Base-by-base conservation (phyloP, 2,797 vertebrate species). In the Anableps anableps region DNA sequence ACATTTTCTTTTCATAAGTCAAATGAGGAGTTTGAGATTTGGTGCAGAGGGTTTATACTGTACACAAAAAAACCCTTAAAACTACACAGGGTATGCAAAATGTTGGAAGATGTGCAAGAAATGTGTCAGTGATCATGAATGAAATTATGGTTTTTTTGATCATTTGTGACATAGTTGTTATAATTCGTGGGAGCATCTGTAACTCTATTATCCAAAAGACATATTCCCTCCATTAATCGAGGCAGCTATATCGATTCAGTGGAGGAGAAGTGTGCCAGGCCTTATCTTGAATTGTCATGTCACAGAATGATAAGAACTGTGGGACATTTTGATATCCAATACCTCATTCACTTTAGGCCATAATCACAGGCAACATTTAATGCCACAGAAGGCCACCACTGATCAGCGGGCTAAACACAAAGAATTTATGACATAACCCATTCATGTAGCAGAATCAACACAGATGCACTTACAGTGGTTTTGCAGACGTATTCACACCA, bases 291-390 rank as follows among this genome's bases (percentile, higher is more conserved):
- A 62, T 48, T 70, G 64, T 77, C 77, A 41, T 19, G 43, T 60
- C 43, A 79, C 11, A 38, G 43, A 50, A n/a, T 47, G 23, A 79
- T 73, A 78, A 47, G 53, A 73, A 78, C 53, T 72, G 53, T 5
- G 64, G 26, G 64, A 53, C 26, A 70, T 77, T 53, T 62, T n/a
- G 31, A 73, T 73, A 73, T 47, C 31, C 31, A 73, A 53, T n/a
- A 62, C 71, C 43, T 73, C 71, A 50, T 62, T 72, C n/a, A 72
- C 48, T 73, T 43, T 43, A 48, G 23, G 36, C 29, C 4, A 23
- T 34, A 68, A 70, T 68, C 72, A 45, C 29, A 8, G 17, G 36
- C 47, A 50, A 23, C 72, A 80, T 74, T 80, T 80, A 74, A 68
- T 80, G 41, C 31, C 16, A 6, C 50, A 71, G 47, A 74, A 66